Evolutionary conservation across 2,113 vertebrate species (phyloP), one percentile per base, ranked within the genome.

Genomic region (Rutilus rutilus): DNA sequence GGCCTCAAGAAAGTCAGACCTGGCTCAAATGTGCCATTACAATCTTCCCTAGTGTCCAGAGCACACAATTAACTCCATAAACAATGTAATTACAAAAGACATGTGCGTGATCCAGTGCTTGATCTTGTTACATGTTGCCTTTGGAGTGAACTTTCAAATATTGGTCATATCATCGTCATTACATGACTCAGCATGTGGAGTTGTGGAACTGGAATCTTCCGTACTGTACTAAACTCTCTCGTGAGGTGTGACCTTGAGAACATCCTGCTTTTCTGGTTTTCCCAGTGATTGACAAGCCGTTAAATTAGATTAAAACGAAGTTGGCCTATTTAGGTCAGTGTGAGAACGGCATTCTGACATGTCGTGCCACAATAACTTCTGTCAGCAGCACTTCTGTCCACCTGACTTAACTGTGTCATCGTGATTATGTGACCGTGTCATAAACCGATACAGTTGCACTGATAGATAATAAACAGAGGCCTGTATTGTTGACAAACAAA

Each of bases 361-460:
- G 21, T 88, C 25, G 11, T 27, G 59, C 33, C 21, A 80, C 62
- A 75, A 79, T 78, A 65, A 52, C 62, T 82, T 69, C 27, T 83
- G 47, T 73, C 65, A 74, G 33, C 82, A 57, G 82, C 82, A 39
- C 67, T 83, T 83, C 67, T 83, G 50, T 73, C 33, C 7, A 9
- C 45, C 30, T 39, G 30, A 83, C 9, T 69, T 76, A 81, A 75
- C 52, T 69, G 73, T 52, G 36, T 85, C 69, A 69, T 57, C 19
- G 1, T 69, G 10, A 30, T 12, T 65, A 21, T 65, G 42, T 52
- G 36, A 50, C 9, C 6, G 39, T 52, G 15, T 42, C 30, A 60
- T n/a, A 60, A 19, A 78, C 23, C 10, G 30, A 69, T 39, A 71
- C 67, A 25, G 25, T 25, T 76, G 25, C 45, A 30, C 15, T 19